Evolutionary conservation across 2,797 vertebrate species (phyloP), one percentile per base, ranked within the genome.

Genomic region (Neomorphus geoffroyi): DNA sequence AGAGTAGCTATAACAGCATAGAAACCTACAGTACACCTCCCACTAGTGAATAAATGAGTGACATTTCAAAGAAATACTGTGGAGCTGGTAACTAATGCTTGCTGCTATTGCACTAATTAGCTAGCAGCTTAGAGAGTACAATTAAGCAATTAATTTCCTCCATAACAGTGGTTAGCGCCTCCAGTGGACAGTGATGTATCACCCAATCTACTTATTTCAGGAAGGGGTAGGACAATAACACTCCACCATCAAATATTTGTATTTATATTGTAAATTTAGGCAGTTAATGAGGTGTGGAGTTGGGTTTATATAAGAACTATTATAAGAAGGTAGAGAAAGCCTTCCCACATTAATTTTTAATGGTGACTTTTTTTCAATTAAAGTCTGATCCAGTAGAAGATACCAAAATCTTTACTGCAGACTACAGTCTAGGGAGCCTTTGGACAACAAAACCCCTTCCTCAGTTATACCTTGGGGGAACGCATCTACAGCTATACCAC

Each of bases 61-160:
- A 54, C 0, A 2, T 65, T 78, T 64, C 61, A 66, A 58, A 77
- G 33, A 90, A 83, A 45, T 74, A 65, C 50, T 78, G 73, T 48
- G 67, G 83, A 78, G 69, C 37, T 74, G 45, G 35, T 90, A 92
- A 71, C 33, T 64, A 78, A 92, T 78, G 61, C 45, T 86, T 57
- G 57, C 46, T 71, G 62, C 37, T 69, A 48, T 56, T 82, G 61
- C 2, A 2, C 65, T 94, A 93, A 95, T 93, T 95, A 96, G 41
- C 46, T 92, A 15, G 65, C 51, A 74, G 19, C 6, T 95, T 74
- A 86, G 88, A 83, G 43, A 50, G 24, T 26, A 66, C 75, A 95
- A 94, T 92, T 88, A 88, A 95, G 77, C 57, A 90, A 90, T 86
- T 93, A 53, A 90, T 94, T 90, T 96, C 27, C 50, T 74, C 41